Conservation (phyloP, 2,113 vertebrate genomes). For the Dipodomys ordii region DNA sequence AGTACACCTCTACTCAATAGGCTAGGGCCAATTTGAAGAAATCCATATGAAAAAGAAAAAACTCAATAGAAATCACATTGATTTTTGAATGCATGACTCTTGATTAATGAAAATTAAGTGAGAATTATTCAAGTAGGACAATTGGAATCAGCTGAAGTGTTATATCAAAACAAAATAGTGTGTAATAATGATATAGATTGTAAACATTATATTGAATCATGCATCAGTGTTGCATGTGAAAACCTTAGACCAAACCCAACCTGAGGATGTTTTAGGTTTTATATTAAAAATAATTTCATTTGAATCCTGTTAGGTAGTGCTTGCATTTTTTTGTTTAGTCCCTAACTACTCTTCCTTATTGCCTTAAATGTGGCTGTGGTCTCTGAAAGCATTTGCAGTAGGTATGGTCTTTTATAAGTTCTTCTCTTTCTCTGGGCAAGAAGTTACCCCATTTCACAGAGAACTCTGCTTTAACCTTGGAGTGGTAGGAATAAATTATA, state of each 20-base stretch:
- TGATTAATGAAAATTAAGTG: conserved; percentile 29
- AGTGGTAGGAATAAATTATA: conserved; percentile 1
- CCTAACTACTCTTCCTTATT: background rate
- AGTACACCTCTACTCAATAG: background rate
- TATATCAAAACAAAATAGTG: conserved; percentile 31
- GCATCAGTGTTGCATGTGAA: conserved; percentile 21
- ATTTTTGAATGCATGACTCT: conserved; percentile 8
- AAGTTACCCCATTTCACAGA: background rate
- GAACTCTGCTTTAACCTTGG: background rate
- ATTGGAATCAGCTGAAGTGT: background rate
- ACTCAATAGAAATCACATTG: background rate
- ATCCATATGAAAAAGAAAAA: background rate
- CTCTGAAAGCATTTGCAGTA: background rate
- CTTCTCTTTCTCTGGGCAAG: background rate
- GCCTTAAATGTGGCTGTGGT: background rate
- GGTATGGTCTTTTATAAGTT: background rate
- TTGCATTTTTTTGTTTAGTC: background rate
- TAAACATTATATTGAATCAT: conserved; percentile 23
- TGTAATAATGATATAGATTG: conserved; percentile 5
- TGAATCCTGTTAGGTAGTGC: background rate
- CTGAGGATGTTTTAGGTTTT: background rate
- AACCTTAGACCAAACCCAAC: conserved; percentile 39
- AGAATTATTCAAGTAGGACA: background rate
- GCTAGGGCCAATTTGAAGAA: background rate
- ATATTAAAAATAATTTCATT: background rate